These are phyloP conservation scores for Acanthopagrus latus DNA, from an alignment of 2,797 vertebrate genomes.

Conservation along the genomic window DNA sequence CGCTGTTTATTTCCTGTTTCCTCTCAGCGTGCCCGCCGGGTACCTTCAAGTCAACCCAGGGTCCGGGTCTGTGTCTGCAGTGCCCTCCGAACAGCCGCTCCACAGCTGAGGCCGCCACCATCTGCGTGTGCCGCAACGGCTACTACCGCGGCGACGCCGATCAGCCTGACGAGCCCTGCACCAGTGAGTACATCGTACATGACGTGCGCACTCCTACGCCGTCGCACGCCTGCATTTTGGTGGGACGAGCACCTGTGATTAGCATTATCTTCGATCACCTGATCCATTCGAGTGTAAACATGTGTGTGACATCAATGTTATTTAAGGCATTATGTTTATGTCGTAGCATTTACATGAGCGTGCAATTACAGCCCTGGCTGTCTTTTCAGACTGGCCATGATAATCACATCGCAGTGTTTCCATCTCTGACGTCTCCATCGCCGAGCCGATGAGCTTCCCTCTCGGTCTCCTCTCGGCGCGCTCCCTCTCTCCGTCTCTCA, in stretches of 20 bases:
- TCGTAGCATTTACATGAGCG: constrained; percentile 30
- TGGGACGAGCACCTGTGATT: not conserved
- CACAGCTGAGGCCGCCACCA: constrained; percentile 90
- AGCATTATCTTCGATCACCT: not conserved
- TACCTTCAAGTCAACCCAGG: constrained; percentile 96
- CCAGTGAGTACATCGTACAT: constrained; percentile 88
- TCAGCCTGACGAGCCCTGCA: constrained; percentile 92
- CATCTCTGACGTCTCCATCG: constrained; percentile 55
- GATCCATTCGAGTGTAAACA: constrained; percentile 20
- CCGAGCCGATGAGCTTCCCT: constrained; percentile 32
- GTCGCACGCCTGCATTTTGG: not conserved
- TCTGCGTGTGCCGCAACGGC: constrained; percentile 95
- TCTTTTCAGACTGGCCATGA: constrained; percentile 35
- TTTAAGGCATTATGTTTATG: constrained; percentile 11
- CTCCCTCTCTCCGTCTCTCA: constrained; percentile 20
- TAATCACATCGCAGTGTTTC: constrained; percentile 42
- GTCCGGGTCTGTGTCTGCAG: constrained; percentile 89
- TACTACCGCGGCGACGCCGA: constrained; percentile 95
- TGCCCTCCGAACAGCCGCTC: constrained; percentile 97
- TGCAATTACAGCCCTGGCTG: constrained; percentile 9
- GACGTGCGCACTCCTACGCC: not conserved
- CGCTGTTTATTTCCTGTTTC: constrained; percentile 53
- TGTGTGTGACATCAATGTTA: constrained; percentile 6
- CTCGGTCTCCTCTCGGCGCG: constrained; percentile 35
- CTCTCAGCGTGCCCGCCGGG: constrained; percentile 93